Evolutionary conservation across 30 jellyfish, hydroid and myxozoan genomes (phyloP), one percentile per base, ranked within the genome.

Genomic region (Euphysa ruthae): DNA sequence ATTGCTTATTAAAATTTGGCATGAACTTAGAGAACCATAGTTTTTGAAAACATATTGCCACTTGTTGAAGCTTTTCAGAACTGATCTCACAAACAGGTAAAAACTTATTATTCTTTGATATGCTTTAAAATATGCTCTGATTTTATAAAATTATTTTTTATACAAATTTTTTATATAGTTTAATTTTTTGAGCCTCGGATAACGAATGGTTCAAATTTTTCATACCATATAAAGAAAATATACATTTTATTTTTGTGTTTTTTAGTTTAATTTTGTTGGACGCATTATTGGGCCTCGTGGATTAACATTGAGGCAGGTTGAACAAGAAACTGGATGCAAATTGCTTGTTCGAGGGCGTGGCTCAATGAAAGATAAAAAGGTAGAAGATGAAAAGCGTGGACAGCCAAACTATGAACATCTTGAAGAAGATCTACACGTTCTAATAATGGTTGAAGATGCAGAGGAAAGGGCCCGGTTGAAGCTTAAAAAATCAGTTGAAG

Each of bases 231-330:
- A n/a, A n/a, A n/a, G n/a, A n/a, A n/a, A n/a, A n/a, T n/a, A n/a
- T n/a, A n/a, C n/a, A n/a, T n/a, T n/a, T n/a, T n/a, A n/a, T n/a
- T 30, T 21, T 6, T 31, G 15, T 43, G 34, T 23, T 44, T 58
- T 38, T 30, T 30, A 90, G 98, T 90, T 90, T 78, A 90, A 90
- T 71, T 90, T 90, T 74, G 98, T 90, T 90, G 98, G 98, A 57
- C 71, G 98, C 20, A 80, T 90, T 22, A 90, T 90, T 69, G 98
- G 98, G 42, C 98, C 98, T 1, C 61, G 98, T 13, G 99, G 99
- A n/a, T 73, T 82, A 30, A 92, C 99, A 8, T 72, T 92, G 69
- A 50, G 95, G 38, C 95, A 85, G 38, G 95, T 92, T 7, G 99
- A 92, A 55, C 89, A 83, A 62, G 98, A 90, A 55, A 90, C 98